Conservation (phyloP, 2,888 invertebrate species). For the Beris morrisii region DNA sequence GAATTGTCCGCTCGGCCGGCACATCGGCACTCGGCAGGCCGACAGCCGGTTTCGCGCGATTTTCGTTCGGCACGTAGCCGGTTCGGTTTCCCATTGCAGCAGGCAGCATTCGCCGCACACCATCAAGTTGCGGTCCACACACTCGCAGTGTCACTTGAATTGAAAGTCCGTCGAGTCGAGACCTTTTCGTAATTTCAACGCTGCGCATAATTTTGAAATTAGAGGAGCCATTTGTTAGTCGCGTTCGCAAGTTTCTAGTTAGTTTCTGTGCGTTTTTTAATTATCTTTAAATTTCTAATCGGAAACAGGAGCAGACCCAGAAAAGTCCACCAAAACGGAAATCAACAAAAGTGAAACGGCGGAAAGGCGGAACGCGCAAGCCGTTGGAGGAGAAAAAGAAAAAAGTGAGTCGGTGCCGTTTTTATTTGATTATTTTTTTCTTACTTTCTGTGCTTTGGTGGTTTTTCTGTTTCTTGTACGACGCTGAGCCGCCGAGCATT, state of each 20-base stretch:
- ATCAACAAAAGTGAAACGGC: conserved; percentile 68
- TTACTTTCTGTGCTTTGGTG: not conserved
- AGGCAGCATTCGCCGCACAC: conserved; percentile 1
- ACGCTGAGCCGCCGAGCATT: not conserved
- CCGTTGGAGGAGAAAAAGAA: conserved; percentile 62
- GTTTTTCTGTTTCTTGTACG: conserved; percentile 7
- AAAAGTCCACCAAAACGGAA: conserved; percentile 66
- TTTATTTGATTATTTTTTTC: conserved; percentile 12
- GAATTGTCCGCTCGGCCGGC: too few relatives aligned
- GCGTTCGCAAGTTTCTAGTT: not conserved
- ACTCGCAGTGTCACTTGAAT: not conserved
- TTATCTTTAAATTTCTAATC: conserved; percentile 1
- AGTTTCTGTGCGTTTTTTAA: not conserved
- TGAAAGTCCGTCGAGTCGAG: too few relatives aligned
- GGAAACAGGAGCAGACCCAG: conserved; percentile 47
- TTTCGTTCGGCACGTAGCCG: conserved; percentile 28
- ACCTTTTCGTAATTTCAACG: not conserved
- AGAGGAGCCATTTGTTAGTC: not conserved
- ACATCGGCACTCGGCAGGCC: too few relatives aligned
- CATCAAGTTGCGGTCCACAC: not conserved
- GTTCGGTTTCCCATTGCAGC: not conserved
- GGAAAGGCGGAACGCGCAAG: conserved; percentile 64
- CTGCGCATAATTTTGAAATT: not conserved
- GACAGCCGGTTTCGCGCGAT: too few relatives aligned
- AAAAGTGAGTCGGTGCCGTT: conserved; percentile 29